Evolutionary conservation across 2,888 invertebrate genomes (phyloP).

Genomic region (Drosophila mimetica): DNA sequence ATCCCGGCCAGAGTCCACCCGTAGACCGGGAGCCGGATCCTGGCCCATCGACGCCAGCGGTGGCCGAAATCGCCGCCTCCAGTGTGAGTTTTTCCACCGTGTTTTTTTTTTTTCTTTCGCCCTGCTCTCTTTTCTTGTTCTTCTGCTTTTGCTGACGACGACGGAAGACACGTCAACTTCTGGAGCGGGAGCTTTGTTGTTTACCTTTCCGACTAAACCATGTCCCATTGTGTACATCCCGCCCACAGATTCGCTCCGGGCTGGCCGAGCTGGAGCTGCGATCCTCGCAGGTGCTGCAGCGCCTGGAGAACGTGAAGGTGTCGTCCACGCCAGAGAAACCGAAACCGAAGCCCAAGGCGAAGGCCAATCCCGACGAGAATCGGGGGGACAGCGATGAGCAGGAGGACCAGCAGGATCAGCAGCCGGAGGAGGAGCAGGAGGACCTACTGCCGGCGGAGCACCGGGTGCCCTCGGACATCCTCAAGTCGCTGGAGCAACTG

Average conservation of each 20-base stretch:
- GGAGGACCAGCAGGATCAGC: too few relatives aligned
- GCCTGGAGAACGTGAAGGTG: constrained; percentile 87
- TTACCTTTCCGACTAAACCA: constrained; percentile 11
- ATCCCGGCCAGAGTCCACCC: constrained; percentile 37
- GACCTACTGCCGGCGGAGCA: constrained; percentile 85
- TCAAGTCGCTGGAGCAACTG: constrained; percentile 87
- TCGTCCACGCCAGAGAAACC: constrained; percentile 45
- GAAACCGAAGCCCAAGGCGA: not conserved
- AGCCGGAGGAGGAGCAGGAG: not conserved
- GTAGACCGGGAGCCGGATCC: constrained; percentile 29
- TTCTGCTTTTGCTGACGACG: constrained; percentile 65
- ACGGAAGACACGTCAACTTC: constrained; percentile 55
- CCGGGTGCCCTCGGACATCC: constrained; percentile 85
- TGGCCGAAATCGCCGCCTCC: constrained; percentile 83
- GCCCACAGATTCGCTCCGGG: constrained; percentile 86
- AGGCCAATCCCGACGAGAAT: constrained; percentile 1
- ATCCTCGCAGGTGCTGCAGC: constrained; percentile 89
- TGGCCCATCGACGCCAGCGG: constrained; percentile 68
- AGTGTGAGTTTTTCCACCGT: constrained; percentile 79
- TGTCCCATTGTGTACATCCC: not conserved
- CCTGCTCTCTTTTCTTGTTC: constrained; percentile 21
- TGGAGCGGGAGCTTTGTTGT: constrained; percentile 3
- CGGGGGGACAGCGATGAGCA: constrained; percentile 1
- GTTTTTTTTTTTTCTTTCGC: not conserved
- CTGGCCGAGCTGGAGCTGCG: constrained; percentile 89